Percentiles rank a stretch among this genome's conserved stretches.
Evolutionary conservation across 1,140 invertebrate genomes (phyloP).

Genomic region (Drosophila lini): DNA sequence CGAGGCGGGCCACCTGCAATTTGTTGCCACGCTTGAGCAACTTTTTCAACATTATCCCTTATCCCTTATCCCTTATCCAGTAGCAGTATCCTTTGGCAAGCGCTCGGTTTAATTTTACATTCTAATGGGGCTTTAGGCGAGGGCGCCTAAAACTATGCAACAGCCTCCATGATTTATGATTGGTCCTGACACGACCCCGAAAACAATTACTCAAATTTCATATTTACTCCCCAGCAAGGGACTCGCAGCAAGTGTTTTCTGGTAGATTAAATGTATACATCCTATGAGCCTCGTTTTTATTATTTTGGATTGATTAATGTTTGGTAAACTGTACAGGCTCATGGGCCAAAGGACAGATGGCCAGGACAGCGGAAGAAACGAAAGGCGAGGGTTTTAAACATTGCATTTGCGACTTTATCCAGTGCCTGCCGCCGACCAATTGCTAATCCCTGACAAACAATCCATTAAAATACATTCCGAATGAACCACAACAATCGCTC

Average conservation of each 20-base stretch:
- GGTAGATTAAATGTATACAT: slow-evolving; percentile 77
- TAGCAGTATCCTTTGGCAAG: slow-evolving; percentile 21
- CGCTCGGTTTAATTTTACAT: slow-evolving; percentile 72
- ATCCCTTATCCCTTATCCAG: slow-evolving; percentile 1
- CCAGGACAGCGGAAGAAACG: neutral
- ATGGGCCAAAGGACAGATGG: slow-evolving; percentile 5
- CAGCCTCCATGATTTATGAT: slow-evolving; percentile 72
- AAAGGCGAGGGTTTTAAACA: slow-evolving; percentile 16
- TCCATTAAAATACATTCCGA: slow-evolving; percentile 46
- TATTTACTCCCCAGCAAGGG: slow-evolving; percentile 55
- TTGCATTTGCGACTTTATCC: slow-evolving; percentile 23
- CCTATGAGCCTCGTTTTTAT: slow-evolving; percentile 52
- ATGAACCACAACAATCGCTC: slow-evolving; percentile 37
- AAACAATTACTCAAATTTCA: slow-evolving; percentile 82
- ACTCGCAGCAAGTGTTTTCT: slow-evolving; percentile 53
- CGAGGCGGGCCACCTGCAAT: slow-evolving; percentile 41
- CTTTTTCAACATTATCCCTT: slow-evolving; percentile 19
- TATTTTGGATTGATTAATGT: slow-evolving; percentile 74
- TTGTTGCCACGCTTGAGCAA: slow-evolving; percentile 48
- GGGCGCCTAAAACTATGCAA: slow-evolving; percentile 75
- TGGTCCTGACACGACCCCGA: slow-evolving; percentile 62
- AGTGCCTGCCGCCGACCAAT: slow-evolving; percentile 19
- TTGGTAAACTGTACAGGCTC: slow-evolving; percentile 35
- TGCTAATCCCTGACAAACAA: slow-evolving; percentile 45
- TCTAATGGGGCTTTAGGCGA: slow-evolving; percentile 70